Evolutionary conservation across 2,113 vertebrate species (phyloP).

Genomic region (Nerophis lumbriciformis): DNA sequence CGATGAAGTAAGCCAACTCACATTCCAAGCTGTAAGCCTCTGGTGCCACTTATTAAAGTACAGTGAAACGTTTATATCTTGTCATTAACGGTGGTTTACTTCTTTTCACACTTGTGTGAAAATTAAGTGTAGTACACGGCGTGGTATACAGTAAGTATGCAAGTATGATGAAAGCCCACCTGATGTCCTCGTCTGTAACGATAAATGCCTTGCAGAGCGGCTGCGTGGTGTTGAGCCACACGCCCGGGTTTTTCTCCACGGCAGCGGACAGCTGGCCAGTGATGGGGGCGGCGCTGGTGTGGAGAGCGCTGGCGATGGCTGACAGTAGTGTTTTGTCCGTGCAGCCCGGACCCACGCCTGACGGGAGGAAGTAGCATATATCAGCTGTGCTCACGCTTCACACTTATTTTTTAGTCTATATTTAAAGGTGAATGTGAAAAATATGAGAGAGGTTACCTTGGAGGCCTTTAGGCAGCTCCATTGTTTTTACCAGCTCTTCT

Average conservation of each 20-base stretch:
- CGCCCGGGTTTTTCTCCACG: constrained; percentile 95
- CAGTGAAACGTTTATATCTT: background rate
- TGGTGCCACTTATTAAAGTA: background rate
- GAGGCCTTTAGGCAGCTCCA: constrained; percentile 95
- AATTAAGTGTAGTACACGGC: background rate
- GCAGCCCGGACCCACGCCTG: constrained; percentile 94
- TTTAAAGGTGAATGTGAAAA: background rate
- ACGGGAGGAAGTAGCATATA: too few relatives aligned
- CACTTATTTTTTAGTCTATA: background rate
- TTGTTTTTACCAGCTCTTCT: constrained; percentile 95
- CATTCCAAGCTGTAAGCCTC: too few relatives aligned
- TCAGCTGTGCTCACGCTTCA: too few relatives aligned
- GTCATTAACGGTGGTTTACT: background rate
- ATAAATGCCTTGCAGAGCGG: constrained; percentile 97
- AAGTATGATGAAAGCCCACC: constrained; percentile 61
- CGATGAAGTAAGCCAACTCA: too few relatives aligned
- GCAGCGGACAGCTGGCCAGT: constrained; percentile 94
- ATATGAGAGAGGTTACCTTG: constrained; percentile 75
- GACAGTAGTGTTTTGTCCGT: constrained; percentile 95
- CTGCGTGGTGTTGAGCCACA: constrained; percentile 95
- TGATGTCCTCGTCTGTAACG: constrained; percentile 97
- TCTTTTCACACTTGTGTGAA: background rate
- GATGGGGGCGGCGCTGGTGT: constrained; percentile 94
- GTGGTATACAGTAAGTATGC: background rate
- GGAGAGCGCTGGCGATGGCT: constrained; percentile 92